Conservation (phyloP, 2,888 invertebrate species). For the Philhelius pedissequus region DNA sequence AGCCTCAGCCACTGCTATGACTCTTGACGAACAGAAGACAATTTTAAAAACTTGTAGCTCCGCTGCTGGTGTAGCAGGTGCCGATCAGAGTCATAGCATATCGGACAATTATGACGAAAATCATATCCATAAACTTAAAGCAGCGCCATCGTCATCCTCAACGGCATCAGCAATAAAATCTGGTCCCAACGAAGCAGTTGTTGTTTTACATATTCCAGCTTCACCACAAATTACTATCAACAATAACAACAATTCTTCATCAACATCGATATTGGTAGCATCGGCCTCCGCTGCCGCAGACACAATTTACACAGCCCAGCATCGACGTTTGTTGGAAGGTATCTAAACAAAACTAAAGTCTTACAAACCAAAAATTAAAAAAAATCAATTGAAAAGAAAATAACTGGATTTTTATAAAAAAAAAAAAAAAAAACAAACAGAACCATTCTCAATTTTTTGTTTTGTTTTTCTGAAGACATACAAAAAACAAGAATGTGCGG, state of each 20-base stretch:
- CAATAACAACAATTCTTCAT: conserved; percentile 29
- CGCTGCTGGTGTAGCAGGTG: conserved; percentile 47
- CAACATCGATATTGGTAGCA: conserved; percentile 70
- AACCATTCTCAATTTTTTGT: conserved; percentile 37
- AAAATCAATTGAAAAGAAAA: conserved; percentile 66
- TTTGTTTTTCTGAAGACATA: conserved; percentile 28
- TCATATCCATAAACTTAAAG: conserved; percentile 70
- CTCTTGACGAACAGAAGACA: conserved; percentile 78
- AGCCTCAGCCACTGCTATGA: conserved; percentile 76
- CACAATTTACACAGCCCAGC: conserved; percentile 76
- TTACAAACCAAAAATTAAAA: conserved; percentile 63
- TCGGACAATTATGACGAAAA: conserved; percentile 66
- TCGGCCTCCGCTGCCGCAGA: conserved; percentile 70
- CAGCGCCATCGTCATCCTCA: conserved; percentile 71
- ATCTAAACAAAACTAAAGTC: conserved; percentile 72
- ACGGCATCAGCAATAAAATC: conserved; percentile 63
- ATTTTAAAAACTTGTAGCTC: conserved; percentile 75
- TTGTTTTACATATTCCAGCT: conserved; percentile 53
- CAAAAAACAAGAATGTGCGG: conserved; percentile 52
- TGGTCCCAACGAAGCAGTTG: conserved; percentile 57
- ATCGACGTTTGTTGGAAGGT: conserved; percentile 79
- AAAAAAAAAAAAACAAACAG: conserved; percentile 4
- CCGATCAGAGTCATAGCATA: conserved; percentile 48
- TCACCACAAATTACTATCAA: conserved; percentile 54
- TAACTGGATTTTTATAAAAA: conserved; percentile 33